Evolutionary conservation across 2,888 invertebrate genomes (phyloP), one percentile per base, ranked within the genome.

Genomic region (Crossocerus cetratus): DNA sequence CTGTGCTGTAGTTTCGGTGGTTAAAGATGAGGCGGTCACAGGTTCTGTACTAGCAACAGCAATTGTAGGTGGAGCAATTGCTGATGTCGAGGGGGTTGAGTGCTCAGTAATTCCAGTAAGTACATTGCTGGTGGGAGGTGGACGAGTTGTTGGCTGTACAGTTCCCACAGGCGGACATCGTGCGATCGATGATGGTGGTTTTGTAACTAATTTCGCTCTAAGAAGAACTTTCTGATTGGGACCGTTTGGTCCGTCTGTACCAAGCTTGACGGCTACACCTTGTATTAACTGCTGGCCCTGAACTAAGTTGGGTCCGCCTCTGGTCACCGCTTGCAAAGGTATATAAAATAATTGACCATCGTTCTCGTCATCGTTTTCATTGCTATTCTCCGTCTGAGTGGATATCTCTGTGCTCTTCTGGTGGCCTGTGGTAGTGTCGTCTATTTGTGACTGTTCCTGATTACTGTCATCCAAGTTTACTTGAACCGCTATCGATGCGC

Each of bases 251-350:
- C 94, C 93, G 81, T 94, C 93, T 0, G 93, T 92, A 0, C 93
- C 94, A 45, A 94, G 85, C 84, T 94, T 94, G 1, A 94, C 93
- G 1, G 93, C 93, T 0, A 94, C 94, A 0, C 93, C 94, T 81
- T 93, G 93, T 70, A 93, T 93, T 16, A 92, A 75, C 74, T 91
- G 92, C 53, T 90, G 90, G 2, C 89, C 89, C 70, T 87, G 88
- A 16, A 86, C 85, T 49, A 89, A 78, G 75, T 88, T 87, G 2
- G 90, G 87, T 0, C 87, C 88, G 58, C 91, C 89, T 11, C 92
- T 91, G 68, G 89, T 90, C 0, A 90, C 88, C 13, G 90, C 90
- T 78, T 93, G 93, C 3, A 94, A 84, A 0, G 94, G 94, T 86
- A 94, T 94, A 76, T 94, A 94, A 85, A 94, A 94, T 18, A 94